These are phyloP conservation scores for Paraescarpia echinospica DNA, from an alignment of 1,140 invertebrate species.

Conservation along the genomic window DNA sequence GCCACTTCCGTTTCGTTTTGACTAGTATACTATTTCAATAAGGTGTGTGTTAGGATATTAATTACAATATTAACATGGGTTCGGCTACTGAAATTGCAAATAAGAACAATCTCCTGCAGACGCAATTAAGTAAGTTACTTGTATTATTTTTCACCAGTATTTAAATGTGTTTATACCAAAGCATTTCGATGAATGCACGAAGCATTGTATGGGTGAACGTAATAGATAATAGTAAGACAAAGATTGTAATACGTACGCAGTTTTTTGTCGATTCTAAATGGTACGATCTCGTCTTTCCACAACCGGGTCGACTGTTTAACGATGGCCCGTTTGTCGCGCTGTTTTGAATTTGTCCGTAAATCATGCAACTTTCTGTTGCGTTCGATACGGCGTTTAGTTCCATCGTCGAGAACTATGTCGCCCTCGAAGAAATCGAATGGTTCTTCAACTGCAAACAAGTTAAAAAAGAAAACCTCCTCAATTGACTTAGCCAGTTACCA, in stretches of 20 bases:
- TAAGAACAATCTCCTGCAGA: neutral
- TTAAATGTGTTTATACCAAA: neutral
- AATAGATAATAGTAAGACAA: neutral
- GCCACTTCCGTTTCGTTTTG: neutral
- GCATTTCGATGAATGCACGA: neutral
- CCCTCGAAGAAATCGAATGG: conserved; percentile 6
- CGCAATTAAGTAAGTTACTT: neutral
- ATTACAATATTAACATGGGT: neutral
- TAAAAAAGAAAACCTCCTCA: neutral
- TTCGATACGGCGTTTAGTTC: neutral
- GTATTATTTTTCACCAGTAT: neutral
- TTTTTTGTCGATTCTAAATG: conserved; percentile 27
- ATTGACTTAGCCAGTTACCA: too few relatives aligned
- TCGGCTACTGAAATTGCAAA: too few relatives aligned
- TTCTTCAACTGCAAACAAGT: neutral
- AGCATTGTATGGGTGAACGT: neutral
- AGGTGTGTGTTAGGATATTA: neutral
- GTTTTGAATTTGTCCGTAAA: neutral
- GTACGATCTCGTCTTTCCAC: conserved; percentile 44
- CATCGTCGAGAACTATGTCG: neutral
- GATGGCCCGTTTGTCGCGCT: conserved; percentile 30
- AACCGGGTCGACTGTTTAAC: conserved; percentile 31
- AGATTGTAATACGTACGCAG: neutral
- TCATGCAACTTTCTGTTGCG: neutral
- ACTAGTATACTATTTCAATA: neutral